Percentiles rank a stretch among this genome's conserved stretches.
Evolutionary conservation across 2,113 vertebrate genomes (phyloP).

Genomic region (Empidonax alnorum): DNA sequence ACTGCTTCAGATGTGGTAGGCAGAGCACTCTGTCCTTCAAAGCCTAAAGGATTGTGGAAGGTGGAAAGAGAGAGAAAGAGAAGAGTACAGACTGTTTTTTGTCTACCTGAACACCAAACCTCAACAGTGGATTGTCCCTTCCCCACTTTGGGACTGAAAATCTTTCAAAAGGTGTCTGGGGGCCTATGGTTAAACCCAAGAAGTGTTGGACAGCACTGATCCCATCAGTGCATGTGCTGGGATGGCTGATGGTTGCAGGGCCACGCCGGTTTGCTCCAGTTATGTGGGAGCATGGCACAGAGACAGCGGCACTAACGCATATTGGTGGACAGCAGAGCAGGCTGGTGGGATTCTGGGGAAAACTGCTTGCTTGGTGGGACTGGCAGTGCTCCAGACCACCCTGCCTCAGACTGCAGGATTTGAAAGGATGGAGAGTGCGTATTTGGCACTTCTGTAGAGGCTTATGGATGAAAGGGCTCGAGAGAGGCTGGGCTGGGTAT

Average conservation of each 20-base stretch:
- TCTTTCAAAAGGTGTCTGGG: not conserved
- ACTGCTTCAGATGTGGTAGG: no score
- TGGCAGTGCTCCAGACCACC: not conserved
- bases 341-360: not conserved
- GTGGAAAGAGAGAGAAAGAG: not conserved
- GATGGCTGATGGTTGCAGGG: rapidly evolving
- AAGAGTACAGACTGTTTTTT: not conserved
- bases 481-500: not conserved
- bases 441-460: not conserved
- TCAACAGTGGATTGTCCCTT: not conserved
- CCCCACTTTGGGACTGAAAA: not conserved
- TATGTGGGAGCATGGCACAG: rapidly evolving
- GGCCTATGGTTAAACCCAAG: not conserved
- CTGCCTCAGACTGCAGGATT: not conserved
- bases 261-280: rapidly evolving
- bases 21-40: not conserved
- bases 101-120: not conserved
- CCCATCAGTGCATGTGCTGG: not conserved
- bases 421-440: no score
- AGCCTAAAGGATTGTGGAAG: not conserved
- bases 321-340: not conserved
- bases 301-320: rapidly evolving
- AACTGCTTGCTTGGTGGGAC: not conserved
- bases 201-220: rapidly evolving
- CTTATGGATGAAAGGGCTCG: no score